Conservation (phyloP, 2,888 invertebrate genomes). For the Iselma pallidipennis region DNA sequence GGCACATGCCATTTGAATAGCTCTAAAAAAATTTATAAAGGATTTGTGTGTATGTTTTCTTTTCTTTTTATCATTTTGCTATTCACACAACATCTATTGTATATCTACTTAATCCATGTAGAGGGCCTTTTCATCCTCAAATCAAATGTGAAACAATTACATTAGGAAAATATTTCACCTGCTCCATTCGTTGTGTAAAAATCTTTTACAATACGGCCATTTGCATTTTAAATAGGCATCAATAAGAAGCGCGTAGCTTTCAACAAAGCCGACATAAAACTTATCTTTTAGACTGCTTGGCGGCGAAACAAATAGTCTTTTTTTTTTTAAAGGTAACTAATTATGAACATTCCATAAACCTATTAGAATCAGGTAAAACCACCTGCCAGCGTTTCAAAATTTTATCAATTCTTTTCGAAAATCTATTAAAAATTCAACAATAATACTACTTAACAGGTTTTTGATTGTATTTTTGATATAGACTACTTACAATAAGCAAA, state of each 20-base stretch:
- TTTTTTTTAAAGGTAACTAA: constrained; percentile 17
- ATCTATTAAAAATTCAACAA: background rate
- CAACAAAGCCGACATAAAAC: constrained; percentile 28
- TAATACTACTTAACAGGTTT: too few species aligned
- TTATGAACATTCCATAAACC: constrained; percentile 26
- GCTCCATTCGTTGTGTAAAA: constrained; percentile 23
- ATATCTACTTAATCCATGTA: background rate
- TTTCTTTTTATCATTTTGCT: too few species aligned
- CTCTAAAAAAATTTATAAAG: too few species aligned
- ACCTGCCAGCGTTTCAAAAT: constrained; percentile 19
- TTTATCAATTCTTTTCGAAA: constrained; percentile 14
- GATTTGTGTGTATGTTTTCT: too few species aligned
- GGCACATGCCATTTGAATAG: constrained; percentile 5
- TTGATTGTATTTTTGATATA: too few species aligned
- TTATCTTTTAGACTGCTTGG: constrained; percentile 28
- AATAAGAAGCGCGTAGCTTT: constrained; percentile 26
- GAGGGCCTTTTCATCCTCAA: background rate
- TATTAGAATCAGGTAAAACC: constrained; percentile 28
- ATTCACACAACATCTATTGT: background rate
- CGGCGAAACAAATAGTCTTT: constrained; percentile 28
- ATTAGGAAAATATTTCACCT: constrained; percentile 28
- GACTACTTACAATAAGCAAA: too few species aligned
- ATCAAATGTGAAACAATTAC: constrained; percentile 21
- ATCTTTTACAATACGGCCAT: constrained; percentile 29
- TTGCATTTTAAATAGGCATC: constrained; percentile 30